These are phyloP conservation scores for Meiosimyza platycephala DNA, from an alignment of 2,888 invertebrate species.

Conservation along the genomic window DNA sequence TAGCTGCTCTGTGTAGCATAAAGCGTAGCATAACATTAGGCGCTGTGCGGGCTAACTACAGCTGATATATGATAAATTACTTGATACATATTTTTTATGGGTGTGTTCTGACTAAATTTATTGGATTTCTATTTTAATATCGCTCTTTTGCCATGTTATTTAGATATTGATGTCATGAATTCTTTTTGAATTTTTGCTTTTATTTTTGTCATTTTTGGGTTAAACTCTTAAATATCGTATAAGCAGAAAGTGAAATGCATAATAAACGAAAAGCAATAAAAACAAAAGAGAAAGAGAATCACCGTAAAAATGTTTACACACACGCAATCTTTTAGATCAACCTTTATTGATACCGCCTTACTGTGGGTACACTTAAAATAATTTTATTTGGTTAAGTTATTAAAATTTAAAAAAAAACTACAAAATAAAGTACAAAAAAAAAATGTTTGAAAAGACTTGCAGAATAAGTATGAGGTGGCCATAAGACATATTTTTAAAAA, in stretches of 20 bases:
- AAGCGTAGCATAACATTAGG: conserved; percentile 12
- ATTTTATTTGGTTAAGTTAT: no score
- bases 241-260: conserved; percentile 15
- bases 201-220: background rate
- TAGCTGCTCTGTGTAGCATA: background rate
- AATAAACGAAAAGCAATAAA: background rate
- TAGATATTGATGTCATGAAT: background rate
- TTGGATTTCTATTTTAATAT: background rate
- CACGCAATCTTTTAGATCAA: no score
- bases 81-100: background rate
- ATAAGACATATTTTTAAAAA: no score
- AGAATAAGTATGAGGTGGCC: no score
- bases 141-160: background rate
- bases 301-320: no score
- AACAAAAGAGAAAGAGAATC: background rate
- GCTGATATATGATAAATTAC: no score
- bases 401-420: no score
- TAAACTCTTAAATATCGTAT: background rate
- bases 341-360: no score
- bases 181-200: background rate
- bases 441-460: no score
- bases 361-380: no score
- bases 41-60: background rate
- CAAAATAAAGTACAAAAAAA: no score
- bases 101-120: conserved; percentile 1